A percentile compares a stretch with the other conserved stretches of the same genome.
These are phyloP conservation scores for Rhabdomys dilectus DNA, from an alignment of 2,113 vertebrate species.

Conservation along the genomic window DNA sequence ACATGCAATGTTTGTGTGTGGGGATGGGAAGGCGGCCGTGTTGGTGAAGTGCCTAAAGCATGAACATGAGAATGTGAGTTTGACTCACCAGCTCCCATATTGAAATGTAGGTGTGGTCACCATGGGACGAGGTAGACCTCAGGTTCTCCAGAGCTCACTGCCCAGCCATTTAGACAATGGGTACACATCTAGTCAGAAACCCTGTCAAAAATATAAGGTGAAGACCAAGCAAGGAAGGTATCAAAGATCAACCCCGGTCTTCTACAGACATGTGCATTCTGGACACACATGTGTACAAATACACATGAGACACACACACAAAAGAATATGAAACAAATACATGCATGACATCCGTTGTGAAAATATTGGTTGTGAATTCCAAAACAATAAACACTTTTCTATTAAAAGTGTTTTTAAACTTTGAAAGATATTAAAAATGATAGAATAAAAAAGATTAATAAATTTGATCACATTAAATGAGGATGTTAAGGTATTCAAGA, in stretches of 20 bases:
- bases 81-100: background rate
- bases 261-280: background rate
- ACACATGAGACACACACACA: background rate
- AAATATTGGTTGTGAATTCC: background rate
- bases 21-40: background rate
- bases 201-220: background rate
- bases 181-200: background rate
- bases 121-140: background rate
- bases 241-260: background rate
- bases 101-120: background rate
- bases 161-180: background rate
- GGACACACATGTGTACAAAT: background rate
- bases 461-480: slow-evolving; percentile 20
- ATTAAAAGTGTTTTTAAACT: background rate
- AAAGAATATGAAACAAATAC: background rate
- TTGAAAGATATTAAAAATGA: background rate
- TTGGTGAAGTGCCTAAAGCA: background rate
- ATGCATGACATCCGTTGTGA: background rate
- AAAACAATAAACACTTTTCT: slow-evolving; percentile 14
- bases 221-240: background rate
- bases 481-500: background rate
- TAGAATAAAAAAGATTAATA: background rate
- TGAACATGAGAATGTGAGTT: background rate
- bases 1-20: background rate
- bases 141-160: background rate